phyloP scores from a whole-genome alignment of 1,140 invertebrate species.

The Caenorhabditis tropicalis region DNA sequence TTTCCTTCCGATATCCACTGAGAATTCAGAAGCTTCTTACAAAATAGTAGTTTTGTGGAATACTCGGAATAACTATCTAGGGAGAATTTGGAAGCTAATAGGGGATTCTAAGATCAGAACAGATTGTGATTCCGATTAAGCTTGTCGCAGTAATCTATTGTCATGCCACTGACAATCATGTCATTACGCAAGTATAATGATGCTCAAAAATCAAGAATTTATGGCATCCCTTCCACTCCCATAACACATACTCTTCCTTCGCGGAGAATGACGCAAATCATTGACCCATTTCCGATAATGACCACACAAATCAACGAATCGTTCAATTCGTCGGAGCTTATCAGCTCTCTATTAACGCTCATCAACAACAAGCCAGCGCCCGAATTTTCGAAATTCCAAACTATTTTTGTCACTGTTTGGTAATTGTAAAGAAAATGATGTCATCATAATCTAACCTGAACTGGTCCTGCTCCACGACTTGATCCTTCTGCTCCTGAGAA shows the following conservation, averaged over 20 bases:
- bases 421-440: not conserved
- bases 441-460: constrained; percentile 72
- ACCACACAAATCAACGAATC: constrained; percentile 20
- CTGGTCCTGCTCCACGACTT: constrained; percentile 83
- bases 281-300: constrained; percentile 14
- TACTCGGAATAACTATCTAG: too few relatives aligned
- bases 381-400: not conserved
- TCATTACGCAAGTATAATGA: not conserved
- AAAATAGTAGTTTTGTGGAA: too few relatives aligned
- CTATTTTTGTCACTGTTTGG: not conserved
- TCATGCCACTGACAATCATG: not conserved
- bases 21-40: too few relatives aligned
- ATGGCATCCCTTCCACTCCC: not conserved
- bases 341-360: not conserved
- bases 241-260: not conserved
- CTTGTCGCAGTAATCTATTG: too few relatives aligned
- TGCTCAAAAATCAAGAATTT: constrained; percentile 13
- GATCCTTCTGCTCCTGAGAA: constrained; percentile 86
- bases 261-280: constrained; percentile 28
- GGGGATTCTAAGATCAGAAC: too few relatives aligned
- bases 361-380: constrained; percentile 16
- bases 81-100: too few relatives aligned
- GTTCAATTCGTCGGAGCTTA: constrained; percentile 20
- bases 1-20: too few relatives aligned
- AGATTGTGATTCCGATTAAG: too few relatives aligned